A percentile compares a stretch with the other conserved stretches of the same genome.
Evolutionary conservation across 1,140 invertebrate genomes (phyloP).

Genomic region (Drosophila albomicans): DNA sequence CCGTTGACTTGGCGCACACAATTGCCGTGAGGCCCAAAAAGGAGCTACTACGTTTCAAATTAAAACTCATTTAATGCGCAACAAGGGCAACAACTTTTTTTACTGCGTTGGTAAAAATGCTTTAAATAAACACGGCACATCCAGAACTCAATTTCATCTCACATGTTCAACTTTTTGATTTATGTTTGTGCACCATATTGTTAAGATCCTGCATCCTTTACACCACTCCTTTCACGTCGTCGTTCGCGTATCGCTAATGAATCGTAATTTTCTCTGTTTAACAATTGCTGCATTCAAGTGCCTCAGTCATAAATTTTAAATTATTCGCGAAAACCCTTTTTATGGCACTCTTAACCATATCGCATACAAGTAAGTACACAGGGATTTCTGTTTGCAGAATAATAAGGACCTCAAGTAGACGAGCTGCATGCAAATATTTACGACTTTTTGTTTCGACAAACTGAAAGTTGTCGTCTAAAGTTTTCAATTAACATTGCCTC

Average conservation of each 20-base stretch:
- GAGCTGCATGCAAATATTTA: conserved; percentile 41
- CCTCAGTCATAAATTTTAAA: conserved; percentile 48
- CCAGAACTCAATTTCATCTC: conserved; percentile 29
- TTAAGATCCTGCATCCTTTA: background rate
- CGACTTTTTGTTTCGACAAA: conserved; percentile 27
- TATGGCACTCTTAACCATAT: conserved; percentile 2
- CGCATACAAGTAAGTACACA: background rate
- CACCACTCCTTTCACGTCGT: background rate
- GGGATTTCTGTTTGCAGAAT: conserved; percentile 7
- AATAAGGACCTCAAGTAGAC: background rate
- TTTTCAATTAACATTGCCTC: conserved; percentile 35
- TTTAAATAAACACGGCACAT: conserved; percentile 60
- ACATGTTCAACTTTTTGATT: conserved; percentile 42
- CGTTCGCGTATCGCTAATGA: conserved; percentile 34
- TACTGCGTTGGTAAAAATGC: conserved; percentile 20
- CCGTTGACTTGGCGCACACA: conserved; percentile 71
- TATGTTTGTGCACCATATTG: conserved; percentile 37
- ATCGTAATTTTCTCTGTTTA: conserved; percentile 47
- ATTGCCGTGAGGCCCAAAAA: conserved; percentile 50
- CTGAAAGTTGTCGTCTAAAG: conserved; percentile 33
- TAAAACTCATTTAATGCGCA: conserved; percentile 80
- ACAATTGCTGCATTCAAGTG: conserved; percentile 38
- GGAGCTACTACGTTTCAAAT: conserved; percentile 75
- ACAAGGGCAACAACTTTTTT: conserved; percentile 45
- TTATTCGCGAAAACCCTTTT: conserved; percentile 33